phyloP scores from a whole-genome alignment of 2,113 vertebrate genomes.

The Oncorhynchus gorbuscha region DNA sequence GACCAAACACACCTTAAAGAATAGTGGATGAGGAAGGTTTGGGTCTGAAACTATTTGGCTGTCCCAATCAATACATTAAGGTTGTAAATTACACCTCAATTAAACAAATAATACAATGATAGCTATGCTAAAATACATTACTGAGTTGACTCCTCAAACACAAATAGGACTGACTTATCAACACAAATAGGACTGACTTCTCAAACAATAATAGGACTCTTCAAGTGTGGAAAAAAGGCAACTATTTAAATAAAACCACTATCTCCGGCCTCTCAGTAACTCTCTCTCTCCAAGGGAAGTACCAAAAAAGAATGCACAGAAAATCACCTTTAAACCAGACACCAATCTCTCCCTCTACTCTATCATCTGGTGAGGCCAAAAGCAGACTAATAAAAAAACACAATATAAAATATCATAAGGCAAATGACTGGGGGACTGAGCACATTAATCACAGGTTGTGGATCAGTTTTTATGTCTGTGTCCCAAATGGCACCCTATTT shows the following conservation, averaged over 20 bases:
- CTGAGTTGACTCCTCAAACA: constrained; percentile 31
- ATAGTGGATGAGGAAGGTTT: constrained; percentile 53
- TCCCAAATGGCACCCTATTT: too few relatives aligned
- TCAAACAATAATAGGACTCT: constrained; percentile 18
- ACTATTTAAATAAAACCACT: constrained; percentile 19
- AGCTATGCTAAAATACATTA: too few relatives aligned
- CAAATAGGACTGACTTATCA: constrained; percentile 19
- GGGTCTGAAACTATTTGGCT: background rate
- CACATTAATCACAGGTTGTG: constrained; percentile 41
- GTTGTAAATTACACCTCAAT: constrained; percentile 38
- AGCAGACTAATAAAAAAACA: constrained; percentile 54
- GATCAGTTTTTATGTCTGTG: constrained; percentile 5
- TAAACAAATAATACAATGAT: background rate
- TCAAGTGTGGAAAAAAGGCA: constrained; percentile 44
- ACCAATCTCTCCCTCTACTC: constrained; percentile 16
- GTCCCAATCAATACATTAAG: constrained; percentile 8
- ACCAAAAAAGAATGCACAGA: background rate
- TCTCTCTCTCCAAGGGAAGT: constrained; percentile 27
- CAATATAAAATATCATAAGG: constrained; percentile 40
- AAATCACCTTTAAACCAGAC: constrained; percentile 33
- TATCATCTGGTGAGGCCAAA: constrained; percentile 15
- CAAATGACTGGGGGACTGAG: constrained; percentile 32
- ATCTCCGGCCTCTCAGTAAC: constrained; percentile 20
- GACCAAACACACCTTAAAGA: background rate
- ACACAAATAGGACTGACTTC: constrained; percentile 17